These are phyloP conservation scores for Macquaria australasica DNA, from an alignment of 2,113 vertebrate species.

Conservation along the genomic window DNA sequence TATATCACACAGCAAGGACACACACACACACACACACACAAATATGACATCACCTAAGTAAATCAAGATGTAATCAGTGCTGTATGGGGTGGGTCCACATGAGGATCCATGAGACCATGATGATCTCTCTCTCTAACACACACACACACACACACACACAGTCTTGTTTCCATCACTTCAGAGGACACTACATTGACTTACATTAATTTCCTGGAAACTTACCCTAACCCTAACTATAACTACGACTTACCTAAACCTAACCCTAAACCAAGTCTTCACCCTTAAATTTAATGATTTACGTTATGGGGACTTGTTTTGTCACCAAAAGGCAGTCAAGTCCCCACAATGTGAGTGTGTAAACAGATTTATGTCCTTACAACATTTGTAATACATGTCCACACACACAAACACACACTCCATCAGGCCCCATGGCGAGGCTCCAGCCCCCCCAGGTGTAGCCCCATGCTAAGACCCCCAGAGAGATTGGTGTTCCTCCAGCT, in stretches of 20 bases:
- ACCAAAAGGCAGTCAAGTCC: no score
- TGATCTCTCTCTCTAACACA: neutral
- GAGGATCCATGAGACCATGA: constrained; percentile 28
- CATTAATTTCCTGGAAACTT: no score
- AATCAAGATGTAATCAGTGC: constrained; percentile 67
- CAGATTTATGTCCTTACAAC: no score
- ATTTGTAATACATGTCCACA: neutral
- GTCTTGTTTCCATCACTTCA: no score
- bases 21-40: constrained; percentile 38
- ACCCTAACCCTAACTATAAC: no score
- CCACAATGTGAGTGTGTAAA: no score
- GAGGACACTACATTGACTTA: no score
- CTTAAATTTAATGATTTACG: no score
- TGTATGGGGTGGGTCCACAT: constrained; percentile 36
- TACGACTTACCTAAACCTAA: no score
- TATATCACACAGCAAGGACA: constrained; percentile 46
- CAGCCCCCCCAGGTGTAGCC: constrained; percentile 52
- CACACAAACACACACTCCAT: constrained; percentile 15
- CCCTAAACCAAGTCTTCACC: no score
- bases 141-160: constrained; percentile 2
- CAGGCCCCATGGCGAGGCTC: constrained; percentile 23
- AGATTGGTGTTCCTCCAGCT: constrained; percentile 30
- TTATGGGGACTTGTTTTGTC: no score
- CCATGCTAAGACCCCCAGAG: constrained; percentile 60
- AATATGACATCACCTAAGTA: constrained; percentile 69